Evolutionary conservation across 2,113 vertebrate genomes (phyloP).

Genomic region (Nannospalax galili): DNA sequence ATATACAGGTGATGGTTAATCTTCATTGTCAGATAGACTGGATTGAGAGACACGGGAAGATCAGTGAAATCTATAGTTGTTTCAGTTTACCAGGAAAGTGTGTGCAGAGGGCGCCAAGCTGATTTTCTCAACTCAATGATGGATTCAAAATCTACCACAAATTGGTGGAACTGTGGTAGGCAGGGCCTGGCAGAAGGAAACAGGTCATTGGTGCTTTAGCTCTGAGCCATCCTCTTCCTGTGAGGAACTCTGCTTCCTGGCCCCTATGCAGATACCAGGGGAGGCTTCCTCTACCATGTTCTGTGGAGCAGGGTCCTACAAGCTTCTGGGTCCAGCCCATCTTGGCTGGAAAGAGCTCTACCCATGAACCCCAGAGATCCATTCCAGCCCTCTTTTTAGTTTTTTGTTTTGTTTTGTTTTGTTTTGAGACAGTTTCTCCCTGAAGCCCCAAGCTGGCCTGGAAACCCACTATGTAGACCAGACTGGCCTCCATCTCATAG

Average conservation of each 20-base stretch:
- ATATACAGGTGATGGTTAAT: background rate
- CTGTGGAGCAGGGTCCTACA: too few species aligned
- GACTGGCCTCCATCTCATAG: too few species aligned
- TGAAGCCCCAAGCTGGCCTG: too few species aligned
- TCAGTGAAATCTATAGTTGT: background rate
- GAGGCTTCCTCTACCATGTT: too few species aligned
- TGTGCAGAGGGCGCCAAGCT: too few species aligned
- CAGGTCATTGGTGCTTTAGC: background rate
- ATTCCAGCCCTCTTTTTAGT: too few species aligned
- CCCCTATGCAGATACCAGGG: background rate
- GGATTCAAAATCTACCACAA: background rate
- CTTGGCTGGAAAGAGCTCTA: rapidly evolving
- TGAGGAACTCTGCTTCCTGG: background rate
- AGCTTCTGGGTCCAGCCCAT: too few species aligned
- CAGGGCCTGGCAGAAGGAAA: background rate
- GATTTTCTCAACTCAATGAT: background rate
- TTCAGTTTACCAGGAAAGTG: too few species aligned
- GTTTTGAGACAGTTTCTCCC: too few species aligned
- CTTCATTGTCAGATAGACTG: background rate
- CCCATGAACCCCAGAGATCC: background rate
- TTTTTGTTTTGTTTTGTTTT: too few species aligned
- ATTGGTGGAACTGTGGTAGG: background rate
- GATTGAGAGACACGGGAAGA: too few species aligned
- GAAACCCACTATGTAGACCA: too few species aligned
- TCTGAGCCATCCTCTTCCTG: background rate